A percentile compares a stretch with the other conserved stretches of the same genome.
These are phyloP conservation scores for Brachionus koreanus DNA, from an alignment of 1,140 invertebrate species.

Conservation along the genomic window DNA sequence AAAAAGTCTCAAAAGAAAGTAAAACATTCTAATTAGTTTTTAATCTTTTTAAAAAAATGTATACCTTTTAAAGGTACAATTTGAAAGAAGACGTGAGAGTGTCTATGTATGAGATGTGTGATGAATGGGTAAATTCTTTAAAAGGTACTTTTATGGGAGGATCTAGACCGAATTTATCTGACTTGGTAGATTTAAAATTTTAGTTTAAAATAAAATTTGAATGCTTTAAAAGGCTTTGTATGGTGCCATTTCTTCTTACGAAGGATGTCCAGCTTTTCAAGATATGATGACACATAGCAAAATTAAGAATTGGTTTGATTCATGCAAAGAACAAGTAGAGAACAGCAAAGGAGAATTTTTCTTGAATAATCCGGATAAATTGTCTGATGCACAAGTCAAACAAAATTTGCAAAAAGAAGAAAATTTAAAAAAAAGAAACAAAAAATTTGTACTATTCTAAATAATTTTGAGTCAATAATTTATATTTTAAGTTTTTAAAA, in stretches of 20 bases:
- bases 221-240: conserved; percentile 68
- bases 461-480: conserved; percentile 24
- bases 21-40: conserved; percentile 44
- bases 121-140: conserved; percentile 73
- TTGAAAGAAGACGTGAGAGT: conserved; percentile 80
- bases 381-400: background rate
- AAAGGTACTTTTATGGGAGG: conserved; percentile 74
- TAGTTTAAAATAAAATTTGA: background rate
- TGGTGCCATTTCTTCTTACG: conserved; percentile 86
- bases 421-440: background rate
- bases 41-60: background rate
- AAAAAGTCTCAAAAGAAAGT: conserved; percentile 79
- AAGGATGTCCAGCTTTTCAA: conserved; percentile 84
- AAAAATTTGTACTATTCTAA: conserved; percentile 23
- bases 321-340: conserved; percentile 56
- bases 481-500: background rate
- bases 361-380: background rate
- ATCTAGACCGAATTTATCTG: conserved; percentile 79
- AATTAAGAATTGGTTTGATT: conserved; percentile 63
- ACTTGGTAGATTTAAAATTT: conserved; percentile 63
- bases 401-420: background rate
- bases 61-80: conserved; percentile 65
- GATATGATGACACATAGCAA: conserved; percentile 72
- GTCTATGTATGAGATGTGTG: conserved; percentile 82
- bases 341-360: conserved; percentile 49